Conservation (phyloP, 2,888 invertebrate species). For the Thysanoteuthis rhombus region DNA sequence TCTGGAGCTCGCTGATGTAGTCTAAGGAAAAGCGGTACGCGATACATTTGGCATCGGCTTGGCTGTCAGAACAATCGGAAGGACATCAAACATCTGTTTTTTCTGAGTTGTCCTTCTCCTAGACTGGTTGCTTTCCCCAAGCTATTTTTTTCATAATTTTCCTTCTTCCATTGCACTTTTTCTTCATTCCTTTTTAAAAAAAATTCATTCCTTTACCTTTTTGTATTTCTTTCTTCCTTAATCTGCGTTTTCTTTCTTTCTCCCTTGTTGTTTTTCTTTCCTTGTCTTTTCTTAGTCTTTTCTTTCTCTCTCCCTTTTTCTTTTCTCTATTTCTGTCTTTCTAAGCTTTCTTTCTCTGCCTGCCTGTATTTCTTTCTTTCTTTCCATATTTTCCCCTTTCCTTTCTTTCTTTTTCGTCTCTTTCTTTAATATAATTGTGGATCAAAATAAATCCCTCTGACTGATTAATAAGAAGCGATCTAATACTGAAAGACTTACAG, state of each 20-base stretch:
- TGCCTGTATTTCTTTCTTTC: not conserved
- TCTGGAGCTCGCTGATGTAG: too few relatives aligned
- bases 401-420: rapidly evolving
- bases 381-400: not conserved
- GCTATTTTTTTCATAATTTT: not conserved
- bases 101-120: too few relatives aligned
- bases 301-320: not conserved
- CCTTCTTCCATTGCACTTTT: not conserved
- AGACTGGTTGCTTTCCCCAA: too few relatives aligned
- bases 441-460: too few relatives aligned
- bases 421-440: not conserved
- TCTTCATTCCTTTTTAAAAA: not conserved
- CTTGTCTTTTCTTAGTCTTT: not conserved
- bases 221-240: not conserved
- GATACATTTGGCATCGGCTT: too few relatives aligned
- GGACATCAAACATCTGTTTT: too few relatives aligned
- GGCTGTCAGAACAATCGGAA: too few relatives aligned
- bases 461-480: too few relatives aligned
- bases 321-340: not conserved
- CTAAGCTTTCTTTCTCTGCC: not conserved
- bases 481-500: too few relatives aligned
- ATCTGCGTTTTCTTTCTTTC: rapidly evolving
- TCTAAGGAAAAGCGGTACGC: too few relatives aligned
- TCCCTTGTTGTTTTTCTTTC: not conserved
- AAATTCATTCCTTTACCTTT: not conserved